Evolutionary conservation across 1,140 invertebrate genomes (phyloP).

Genomic region (Drosophila nebulosa): DNA sequence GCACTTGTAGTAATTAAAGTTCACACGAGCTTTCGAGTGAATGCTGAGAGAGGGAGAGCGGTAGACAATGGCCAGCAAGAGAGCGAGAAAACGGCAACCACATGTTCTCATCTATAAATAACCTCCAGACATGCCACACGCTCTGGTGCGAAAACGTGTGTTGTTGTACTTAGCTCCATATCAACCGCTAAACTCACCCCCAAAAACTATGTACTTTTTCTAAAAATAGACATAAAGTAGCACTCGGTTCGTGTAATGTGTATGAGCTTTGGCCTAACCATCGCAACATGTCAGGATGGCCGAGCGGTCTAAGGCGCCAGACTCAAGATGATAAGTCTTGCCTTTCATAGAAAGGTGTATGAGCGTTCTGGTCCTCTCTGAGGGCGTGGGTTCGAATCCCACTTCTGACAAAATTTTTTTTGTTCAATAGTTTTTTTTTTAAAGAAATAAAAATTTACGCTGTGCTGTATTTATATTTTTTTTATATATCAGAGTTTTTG

Average conservation of each 20-base stretch:
- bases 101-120: slow-evolving; percentile 52
- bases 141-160: slow-evolving; percentile 63
- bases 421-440: slow-evolving; percentile 17
- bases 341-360: slow-evolving; percentile 55
- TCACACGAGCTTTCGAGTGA: slow-evolving; percentile 36
- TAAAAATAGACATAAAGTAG: not conserved
- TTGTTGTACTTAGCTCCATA: slow-evolving; percentile 5
- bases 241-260: slow-evolving; percentile 19
- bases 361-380: slow-evolving; percentile 90
- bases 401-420: slow-evolving; percentile 89
- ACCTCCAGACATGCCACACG: slow-evolving; percentile 56
- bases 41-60: not conserved
- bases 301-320: slow-evolving; percentile 88
- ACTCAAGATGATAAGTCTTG: slow-evolving; percentile 82
- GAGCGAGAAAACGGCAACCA: slow-evolving; percentile 2
- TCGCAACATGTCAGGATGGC: slow-evolving; percentile 83
- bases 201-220: not conserved
- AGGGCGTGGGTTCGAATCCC: slow-evolving; percentile 94
- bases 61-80: not conserved
- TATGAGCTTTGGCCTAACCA: slow-evolving; percentile 83
- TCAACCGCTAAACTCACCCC: slow-evolving; percentile 6
- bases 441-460: not conserved
- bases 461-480: not conserved
- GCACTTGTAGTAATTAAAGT: slow-evolving; percentile 50
- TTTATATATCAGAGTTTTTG: not conserved